Percentiles rank a stretch among this genome's conserved stretches.
Evolutionary conservation across 2,888 invertebrate genomes (phyloP).

Genomic region (Polydrusus pterygomalis): DNA sequence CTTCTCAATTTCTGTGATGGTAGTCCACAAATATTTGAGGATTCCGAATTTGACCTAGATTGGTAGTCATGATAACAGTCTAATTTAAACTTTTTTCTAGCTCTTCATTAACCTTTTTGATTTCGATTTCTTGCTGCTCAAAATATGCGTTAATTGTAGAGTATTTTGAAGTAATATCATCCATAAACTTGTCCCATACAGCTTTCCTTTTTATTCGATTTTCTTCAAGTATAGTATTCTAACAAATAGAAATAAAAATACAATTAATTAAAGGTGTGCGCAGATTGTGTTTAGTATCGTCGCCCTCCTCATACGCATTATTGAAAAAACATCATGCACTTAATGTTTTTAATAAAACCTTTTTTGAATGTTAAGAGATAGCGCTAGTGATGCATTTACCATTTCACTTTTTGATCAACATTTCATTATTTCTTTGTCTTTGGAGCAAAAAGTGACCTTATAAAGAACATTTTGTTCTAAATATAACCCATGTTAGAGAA

Average conservation of each 20-base stretch:
- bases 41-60: slow-evolving; percentile 78
- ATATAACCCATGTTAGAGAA: too few species aligned
- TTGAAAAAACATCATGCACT: too few species aligned
- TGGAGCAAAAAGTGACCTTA: too few species aligned
- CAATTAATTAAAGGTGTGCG: background rate
- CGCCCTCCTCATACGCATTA: too few species aligned
- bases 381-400: too few species aligned
- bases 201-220: slow-evolving; percentile 74
- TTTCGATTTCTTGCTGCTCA: slow-evolving; percentile 85
- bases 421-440: too few species aligned
- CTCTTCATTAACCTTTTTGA: slow-evolving; percentile 83
- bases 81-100: slow-evolving; percentile 74
- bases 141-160: slow-evolving; percentile 85
- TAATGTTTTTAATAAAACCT: too few species aligned
- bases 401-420: too few species aligned
- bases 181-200: slow-evolving; percentile 85
- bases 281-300: background rate
- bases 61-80: slow-evolving; percentile 69
- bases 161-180: slow-evolving; percentile 85
- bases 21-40: slow-evolving; percentile 78
- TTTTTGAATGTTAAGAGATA: too few species aligned
- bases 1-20: slow-evolving; percentile 77
- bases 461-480: too few species aligned
- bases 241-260: slow-evolving; percentile 9
- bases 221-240: slow-evolving; percentile 73